Base-by-base conservation (phyloP, 2,113 vertebrate genomes). In the Athene noctua region DNA sequence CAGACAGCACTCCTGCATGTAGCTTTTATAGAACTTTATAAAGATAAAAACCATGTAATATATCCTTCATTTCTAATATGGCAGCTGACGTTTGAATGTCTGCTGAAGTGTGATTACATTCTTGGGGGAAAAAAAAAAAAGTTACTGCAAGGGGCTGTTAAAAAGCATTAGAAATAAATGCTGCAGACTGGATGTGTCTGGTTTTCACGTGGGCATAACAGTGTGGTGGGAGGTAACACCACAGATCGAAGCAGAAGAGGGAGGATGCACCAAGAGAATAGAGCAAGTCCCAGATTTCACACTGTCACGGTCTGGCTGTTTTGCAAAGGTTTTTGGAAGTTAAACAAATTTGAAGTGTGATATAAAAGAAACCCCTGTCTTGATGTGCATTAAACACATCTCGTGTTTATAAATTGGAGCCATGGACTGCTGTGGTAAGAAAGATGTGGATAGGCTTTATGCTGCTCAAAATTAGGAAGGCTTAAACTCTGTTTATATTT, bases 11-110 rank as follows among this genome's bases (percentile, higher is more conserved):
- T 91, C 90, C 58, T 59, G 6, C 34, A 36, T 25, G 74, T 49
- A 67, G 68, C 61, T 88, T 96, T 95, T 93, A 74, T 32, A 80
- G 73, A 90, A 95, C 57, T 93, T 77, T n/a, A 75, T 75, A 57
- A 65, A 91, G 74, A 88, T 85, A 80, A 96, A 92, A 59, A 0
- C 70, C 57, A 49, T 44, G 0, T 57, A 52, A 77, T 65, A 68
- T 9, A 82, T 91, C 74, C 81, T 94, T 72, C 66, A 32, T 54
- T 87, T 75, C 61, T 40, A 42, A 59, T 25, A 25, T 0, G 0
- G 79, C 63, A 80, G 79, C 90, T 92, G 88, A 74, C 0, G 1
- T 55, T 94, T 38, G 82, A 70, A 86, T 46, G 75, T 57, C 67
- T 92, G 82, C 82, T 54, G 44, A 77, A 77, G 29, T 87, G 73